Base-by-base conservation (phyloP, 2,888 invertebrate genomes). In the Mamestra brassicae region DNA sequence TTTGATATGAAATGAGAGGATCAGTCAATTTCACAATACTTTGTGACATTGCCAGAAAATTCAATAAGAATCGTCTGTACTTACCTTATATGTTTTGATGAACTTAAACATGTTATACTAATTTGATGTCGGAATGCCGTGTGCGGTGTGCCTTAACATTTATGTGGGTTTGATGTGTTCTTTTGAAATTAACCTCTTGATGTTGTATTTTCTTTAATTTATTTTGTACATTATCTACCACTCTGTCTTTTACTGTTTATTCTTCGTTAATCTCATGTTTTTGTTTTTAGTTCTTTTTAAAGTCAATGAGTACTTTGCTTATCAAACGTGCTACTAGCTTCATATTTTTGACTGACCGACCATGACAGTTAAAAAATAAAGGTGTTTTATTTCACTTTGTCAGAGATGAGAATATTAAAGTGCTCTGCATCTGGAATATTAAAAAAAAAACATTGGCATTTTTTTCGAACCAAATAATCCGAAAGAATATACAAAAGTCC, bases 81-180 rank as follows among this genome's bases (percentile, higher is more conserved):
- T 42, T 62, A 60, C 8, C 55, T 54, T 15, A 38, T 52, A 1
- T 70, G 11, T 55, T 58, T 78, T 55, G 36, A 57, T 78, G 65
- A 89, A 26, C 26, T 45, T 26, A 75, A 79, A 78, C 87, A 88
- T 76, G 77, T 77, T 73, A 75, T 84, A 87, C 89, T 92, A 91
- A 92, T 90, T 71, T 85, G 80, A 87, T 87, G 83, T 87, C 80
- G 80, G 83, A 85, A 84, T 88, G 86, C 60, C 76, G 84, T 87
- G 78, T 83, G 71, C 45, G 58, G 76, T 83, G 69, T 57, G 74
- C 74, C 68, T 65, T 81, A 74, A 80, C 79, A 63, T 47, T 47
- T 84, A n/a, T n/a, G n/a, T 81, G 81, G 65, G 4, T 61, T 64
- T 85, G 13, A 70, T 80, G 80, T 85, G 68, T 83, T 80, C 13